phyloP scores from a whole-genome alignment of 2,888 invertebrate genomes.

The Graphium colonna region DNA sequence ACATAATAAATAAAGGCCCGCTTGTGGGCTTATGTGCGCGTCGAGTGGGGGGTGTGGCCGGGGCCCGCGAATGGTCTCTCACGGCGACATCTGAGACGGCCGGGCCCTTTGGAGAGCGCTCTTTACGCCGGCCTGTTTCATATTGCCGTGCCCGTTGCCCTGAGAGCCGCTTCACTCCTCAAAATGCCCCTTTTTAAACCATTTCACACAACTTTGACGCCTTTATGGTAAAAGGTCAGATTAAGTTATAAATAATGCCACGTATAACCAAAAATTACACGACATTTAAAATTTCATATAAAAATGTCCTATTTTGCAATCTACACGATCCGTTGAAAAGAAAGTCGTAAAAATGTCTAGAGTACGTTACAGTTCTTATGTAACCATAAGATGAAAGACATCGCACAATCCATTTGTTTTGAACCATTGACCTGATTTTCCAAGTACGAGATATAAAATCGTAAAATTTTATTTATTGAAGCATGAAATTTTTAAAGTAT shows the following conservation, averaged over 20 bases:
- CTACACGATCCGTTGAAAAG: background rate
- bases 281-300: background rate
- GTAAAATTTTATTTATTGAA: no score
- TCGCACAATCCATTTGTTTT: no score
- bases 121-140: constrained; percentile 73
- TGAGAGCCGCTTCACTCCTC: constrained; percentile 74
- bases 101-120: constrained; percentile 72
- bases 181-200: constrained; percentile 62
- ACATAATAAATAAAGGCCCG: constrained; percentile 78
- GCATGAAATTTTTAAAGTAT: no score
- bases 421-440: no score
- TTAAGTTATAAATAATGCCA: no score
- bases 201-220: constrained; percentile 30
- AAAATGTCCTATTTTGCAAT: no score
- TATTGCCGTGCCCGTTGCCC: constrained; percentile 69
- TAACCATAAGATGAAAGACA: no score
- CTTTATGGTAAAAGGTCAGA: constrained; percentile 25
- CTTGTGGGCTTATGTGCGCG: constrained; percentile 74
- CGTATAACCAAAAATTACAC: background rate
- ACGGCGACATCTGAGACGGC: constrained; percentile 75
- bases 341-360: background rate
- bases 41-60: constrained; percentile 78
- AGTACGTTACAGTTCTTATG: no score
- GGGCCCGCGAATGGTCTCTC: constrained; percentile 75
- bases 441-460: no score